Conservation (phyloP, 2,113 vertebrate species). For the Rana temporaria region DNA sequence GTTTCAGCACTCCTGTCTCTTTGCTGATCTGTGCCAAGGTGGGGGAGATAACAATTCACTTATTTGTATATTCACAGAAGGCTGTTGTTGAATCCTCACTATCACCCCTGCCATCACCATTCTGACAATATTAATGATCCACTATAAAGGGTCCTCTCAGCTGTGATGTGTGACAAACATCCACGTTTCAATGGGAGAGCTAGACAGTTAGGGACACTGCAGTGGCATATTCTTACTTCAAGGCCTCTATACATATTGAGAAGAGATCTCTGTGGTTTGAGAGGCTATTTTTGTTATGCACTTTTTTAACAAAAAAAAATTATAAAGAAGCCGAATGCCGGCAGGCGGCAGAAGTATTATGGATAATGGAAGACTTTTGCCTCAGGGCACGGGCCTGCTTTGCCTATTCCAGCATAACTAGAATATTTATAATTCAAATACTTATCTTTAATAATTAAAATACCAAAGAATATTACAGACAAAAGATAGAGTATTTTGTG, state of each 20-base stretch:
- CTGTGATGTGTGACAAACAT: conserved; percentile 98
- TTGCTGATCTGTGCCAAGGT: conserved; percentile 64
- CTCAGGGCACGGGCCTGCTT: conserved; percentile 97
- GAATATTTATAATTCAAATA: conserved; percentile 99
- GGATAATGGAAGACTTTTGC: conserved; percentile 99
- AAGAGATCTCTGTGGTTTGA: conserved; percentile 88
- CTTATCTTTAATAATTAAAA: conserved; percentile 99
- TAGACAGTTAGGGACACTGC: conserved; percentile 96
- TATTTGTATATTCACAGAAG: conserved; percentile 83
- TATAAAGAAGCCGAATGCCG: conserved; percentile 93
- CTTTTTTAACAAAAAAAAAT: conserved; percentile 92
- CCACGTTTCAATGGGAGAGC: conserved; percentile 86
- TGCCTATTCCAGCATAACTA: conserved; percentile 99
- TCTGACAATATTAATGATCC: conserved; percentile 99
- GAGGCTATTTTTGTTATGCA: conserved; percentile 89
- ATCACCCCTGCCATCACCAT: conserved; percentile 87
- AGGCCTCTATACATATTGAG: conserved; percentile 94
- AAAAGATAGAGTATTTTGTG: conserved; percentile 91
- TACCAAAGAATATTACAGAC: conserved; percentile 95
- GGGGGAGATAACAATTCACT: conserved; percentile 76
- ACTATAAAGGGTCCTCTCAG: conserved; percentile 87
- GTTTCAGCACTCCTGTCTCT: conserved; percentile 52
- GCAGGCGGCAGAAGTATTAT: conserved; percentile 98
- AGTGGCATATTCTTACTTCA: conserved; percentile 97
- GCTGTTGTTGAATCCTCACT: conserved; percentile 68